Percentiles rank a stretch among this genome's conserved stretches.
Conservation (phyloP, 2,888 invertebrate genomes). For the Perithous albicinctus region DNA sequence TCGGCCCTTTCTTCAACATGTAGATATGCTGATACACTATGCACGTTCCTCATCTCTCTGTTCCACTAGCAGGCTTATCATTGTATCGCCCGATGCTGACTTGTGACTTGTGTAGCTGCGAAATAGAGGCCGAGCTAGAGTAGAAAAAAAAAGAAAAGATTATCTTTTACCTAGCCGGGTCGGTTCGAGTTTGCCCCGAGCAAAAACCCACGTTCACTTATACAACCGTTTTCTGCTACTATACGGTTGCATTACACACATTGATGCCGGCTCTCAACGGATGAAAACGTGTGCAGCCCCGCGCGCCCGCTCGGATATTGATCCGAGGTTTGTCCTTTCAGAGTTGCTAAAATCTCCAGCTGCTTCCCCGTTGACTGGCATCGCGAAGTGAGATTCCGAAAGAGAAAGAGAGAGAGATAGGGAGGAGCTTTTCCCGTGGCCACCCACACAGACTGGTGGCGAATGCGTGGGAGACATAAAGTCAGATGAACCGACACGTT, state of each 20-base stretch:
- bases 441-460: conserved; percentile 11
- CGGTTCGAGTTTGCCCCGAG: background rate
- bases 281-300: conserved; percentile 54
- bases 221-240: conserved; percentile 12
- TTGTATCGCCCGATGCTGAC: conserved; percentile 10
- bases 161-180: conserved; percentile 2
- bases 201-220: conserved; percentile 4
- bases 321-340: conserved; percentile 67
- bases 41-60: background rate
- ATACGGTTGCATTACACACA: conserved; percentile 24
- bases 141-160: conserved; percentile 3
- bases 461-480: background rate
- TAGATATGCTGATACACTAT: background rate
- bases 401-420: conserved; percentile 4
- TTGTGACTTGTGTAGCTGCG: background rate
- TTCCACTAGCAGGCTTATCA: background rate
- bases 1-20: conserved; percentile 2
- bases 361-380: conserved; percentile 61
- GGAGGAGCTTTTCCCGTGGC: conserved; percentile 7
- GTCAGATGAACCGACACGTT: conserved; percentile 10
- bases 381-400: conserved; percentile 31
- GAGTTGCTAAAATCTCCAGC: conserved; percentile 63
- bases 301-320: conserved; percentile 61
- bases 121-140: background rate
- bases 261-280: conserved; percentile 23